phyloP scores from a whole-genome alignment of 2,888 invertebrate species.

The Bunonema sp. region DNA sequence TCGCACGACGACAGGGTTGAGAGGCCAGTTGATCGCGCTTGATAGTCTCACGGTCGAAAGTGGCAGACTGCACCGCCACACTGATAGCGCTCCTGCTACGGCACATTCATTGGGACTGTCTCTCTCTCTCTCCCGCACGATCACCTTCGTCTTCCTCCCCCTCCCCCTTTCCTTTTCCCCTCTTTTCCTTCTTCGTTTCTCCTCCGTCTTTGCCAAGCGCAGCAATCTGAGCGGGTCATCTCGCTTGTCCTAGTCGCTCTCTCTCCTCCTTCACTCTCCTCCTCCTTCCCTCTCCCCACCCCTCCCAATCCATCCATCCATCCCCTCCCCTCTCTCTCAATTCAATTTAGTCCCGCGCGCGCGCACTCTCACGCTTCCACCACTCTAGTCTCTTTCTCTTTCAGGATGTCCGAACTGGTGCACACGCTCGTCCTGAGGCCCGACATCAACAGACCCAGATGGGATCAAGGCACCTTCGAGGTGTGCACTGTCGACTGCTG shows the following conservation, averaged over 20 bases:
- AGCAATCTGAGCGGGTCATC: neutral
- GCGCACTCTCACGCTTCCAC: neutral
- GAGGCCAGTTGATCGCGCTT: too few relatives aligned
- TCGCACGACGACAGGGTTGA: too few relatives aligned
- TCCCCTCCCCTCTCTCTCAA: neutral
- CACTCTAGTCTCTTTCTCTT: neutral
- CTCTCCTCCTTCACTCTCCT: neutral
- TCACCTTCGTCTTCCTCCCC: neutral
- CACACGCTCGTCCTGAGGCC: slow-evolving; percentile 33
- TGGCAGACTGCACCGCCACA: too few relatives aligned
- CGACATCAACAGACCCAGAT: slow-evolving; percentile 69
- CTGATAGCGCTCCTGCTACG: too few relatives aligned
- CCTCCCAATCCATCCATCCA: neutral
- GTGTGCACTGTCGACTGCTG: slow-evolving; percentile 10
- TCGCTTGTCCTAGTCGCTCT: neutral
- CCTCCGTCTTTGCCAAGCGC: neutral
- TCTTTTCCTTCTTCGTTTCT: neutral
- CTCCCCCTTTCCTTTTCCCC: neutral
- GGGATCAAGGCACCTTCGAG: slow-evolving; percentile 73
- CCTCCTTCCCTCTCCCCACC: neutral
- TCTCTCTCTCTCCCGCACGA: slow-evolving; percentile 1
- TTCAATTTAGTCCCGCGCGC: neutral
- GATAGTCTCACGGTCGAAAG: too few relatives aligned
- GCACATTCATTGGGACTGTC: too few relatives aligned
- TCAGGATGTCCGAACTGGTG: slow-evolving; percentile 21